Evolutionary conservation across 2,797 vertebrate species (phyloP).

Genomic region (Natrix natrix): DNA sequence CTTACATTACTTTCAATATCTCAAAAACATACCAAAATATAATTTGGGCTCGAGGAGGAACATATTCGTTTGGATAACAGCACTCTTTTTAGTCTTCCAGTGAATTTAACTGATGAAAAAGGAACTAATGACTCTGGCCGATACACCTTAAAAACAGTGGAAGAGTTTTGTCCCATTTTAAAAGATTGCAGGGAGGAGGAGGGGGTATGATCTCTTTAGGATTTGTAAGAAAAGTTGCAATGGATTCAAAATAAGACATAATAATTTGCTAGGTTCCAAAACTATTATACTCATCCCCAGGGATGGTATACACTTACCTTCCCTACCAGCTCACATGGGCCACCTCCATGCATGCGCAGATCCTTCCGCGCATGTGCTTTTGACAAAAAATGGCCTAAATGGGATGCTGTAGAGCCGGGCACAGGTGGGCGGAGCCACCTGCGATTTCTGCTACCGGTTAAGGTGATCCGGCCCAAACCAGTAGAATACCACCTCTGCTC

Average conservation of each 20-base stretch:
- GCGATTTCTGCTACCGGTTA: too few relatives aligned
- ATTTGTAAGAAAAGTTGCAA: not conserved
- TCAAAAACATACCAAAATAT: not conserved
- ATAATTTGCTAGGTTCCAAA: not conserved
- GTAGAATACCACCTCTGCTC: not conserved
- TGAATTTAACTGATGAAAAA: not conserved
- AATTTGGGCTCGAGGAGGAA: not conserved
- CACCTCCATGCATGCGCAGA: too few relatives aligned
- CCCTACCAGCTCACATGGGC: too few relatives aligned
- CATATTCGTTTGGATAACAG: not conserved
- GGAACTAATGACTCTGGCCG: not conserved
- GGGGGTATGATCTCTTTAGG: not conserved
- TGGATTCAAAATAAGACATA: not conserved
- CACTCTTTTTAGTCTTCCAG: not conserved
- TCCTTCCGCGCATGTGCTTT: too few relatives aligned
- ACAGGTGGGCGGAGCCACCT: too few relatives aligned
- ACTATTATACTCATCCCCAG: not conserved
- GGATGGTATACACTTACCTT: too few relatives aligned
- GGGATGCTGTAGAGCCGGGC: too few relatives aligned
- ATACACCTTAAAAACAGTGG: not conserved
- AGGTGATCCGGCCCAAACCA: too few relatives aligned
- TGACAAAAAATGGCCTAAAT: too few relatives aligned
- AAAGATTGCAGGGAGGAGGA: not conserved
- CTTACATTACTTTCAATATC: not conserved
- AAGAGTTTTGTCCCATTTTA: not conserved